These are phyloP conservation scores for Stegastes partitus DNA, from an alignment of 2,113 vertebrate species.

Conservation along the genomic window DNA sequence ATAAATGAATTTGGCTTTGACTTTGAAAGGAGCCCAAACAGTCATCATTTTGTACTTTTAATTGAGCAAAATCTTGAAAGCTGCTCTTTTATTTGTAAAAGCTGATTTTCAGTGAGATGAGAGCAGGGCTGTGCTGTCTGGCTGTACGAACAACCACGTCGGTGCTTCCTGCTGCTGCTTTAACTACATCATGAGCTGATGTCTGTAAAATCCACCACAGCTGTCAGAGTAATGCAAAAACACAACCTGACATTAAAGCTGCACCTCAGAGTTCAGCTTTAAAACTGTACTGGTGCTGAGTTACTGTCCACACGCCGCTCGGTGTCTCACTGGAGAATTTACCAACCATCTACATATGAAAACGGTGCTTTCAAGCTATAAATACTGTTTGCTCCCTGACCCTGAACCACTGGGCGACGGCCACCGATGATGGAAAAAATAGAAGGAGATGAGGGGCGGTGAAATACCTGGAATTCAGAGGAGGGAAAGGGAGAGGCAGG, in stretches of 20 bases:
- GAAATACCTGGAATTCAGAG: constrained; percentile 7
- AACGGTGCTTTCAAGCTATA: not conserved
- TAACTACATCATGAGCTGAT: not conserved
- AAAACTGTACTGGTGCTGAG: no score
- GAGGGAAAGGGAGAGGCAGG: constrained; percentile 17
- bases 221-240: not conserved
- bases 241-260: no score
- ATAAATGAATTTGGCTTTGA: no score
- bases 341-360: not conserved
- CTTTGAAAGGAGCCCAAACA: no score
- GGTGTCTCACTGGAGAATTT: not conserved
- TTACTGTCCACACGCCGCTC: no score
- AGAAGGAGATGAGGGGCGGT: not conserved
- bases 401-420: not conserved
- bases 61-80: no score
- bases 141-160: no score
- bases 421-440: not conserved
- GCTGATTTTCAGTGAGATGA: no score
- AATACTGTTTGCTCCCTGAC: not conserved
- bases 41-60: no score
- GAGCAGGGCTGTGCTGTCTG: no score
- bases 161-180: not conserved
- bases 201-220: not conserved
- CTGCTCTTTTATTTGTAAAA: no score
- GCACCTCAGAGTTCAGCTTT: no score